These are phyloP conservation scores for Atrina japonica DNA, from an alignment of 2,888 invertebrate species.

Conservation along the genomic window DNA sequence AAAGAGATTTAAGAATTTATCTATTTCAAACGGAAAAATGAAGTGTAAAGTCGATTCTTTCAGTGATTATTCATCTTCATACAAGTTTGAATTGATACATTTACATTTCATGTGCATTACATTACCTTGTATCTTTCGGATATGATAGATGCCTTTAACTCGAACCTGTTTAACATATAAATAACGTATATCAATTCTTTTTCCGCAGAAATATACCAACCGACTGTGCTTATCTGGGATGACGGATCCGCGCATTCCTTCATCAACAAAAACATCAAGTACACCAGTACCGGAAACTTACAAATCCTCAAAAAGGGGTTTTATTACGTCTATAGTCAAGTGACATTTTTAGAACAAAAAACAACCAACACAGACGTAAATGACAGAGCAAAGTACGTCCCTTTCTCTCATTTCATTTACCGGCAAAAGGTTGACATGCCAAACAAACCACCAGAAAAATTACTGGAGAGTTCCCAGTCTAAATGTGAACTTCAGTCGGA, in stretches of 20 bases:
- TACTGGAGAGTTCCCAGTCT: conserved; percentile 40
- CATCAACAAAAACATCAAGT: conserved; percentile 17
- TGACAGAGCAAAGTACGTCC: conserved; percentile 14
- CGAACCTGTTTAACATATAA: no score
- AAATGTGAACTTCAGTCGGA: conserved; percentile 29
- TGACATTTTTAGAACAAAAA: conserved; percentile 16
- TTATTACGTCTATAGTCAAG: conserved; percentile 38
- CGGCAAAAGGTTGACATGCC: neutral
- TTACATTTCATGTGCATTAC: no score
- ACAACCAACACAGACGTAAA: neutral
- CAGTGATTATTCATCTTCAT: no score
- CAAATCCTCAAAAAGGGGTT: conserved; percentile 23
- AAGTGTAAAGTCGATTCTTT: no score
- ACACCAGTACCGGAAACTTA: conserved; percentile 4
- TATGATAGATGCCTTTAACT: no score
- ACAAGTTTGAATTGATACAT: no score
- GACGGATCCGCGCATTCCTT: neutral
- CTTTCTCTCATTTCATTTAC: conserved; percentile 24
- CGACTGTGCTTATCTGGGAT: conserved; percentile 7
- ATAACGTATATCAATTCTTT: no score
- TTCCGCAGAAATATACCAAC: no score
- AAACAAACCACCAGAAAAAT: conserved; percentile 22
- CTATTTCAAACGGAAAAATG: neutral
- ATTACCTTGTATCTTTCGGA: no score
- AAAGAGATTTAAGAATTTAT: neutral